Evolutionary conservation across 1,140 invertebrate species (phyloP), one percentile per base, ranked within the genome.

Genomic region (Heliconius hermathena): DNA sequence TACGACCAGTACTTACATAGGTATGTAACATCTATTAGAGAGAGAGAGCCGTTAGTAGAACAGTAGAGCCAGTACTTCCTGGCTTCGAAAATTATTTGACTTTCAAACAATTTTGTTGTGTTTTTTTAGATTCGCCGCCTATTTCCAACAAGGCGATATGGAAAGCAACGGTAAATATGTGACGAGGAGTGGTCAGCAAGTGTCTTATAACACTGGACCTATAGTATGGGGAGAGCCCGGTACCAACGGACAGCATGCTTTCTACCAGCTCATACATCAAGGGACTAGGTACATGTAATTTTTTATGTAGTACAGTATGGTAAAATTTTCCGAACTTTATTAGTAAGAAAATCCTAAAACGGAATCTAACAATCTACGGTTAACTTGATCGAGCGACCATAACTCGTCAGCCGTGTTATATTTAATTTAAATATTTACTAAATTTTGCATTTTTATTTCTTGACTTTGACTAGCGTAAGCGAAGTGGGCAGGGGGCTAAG

Each of bases 61-160:
- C 13, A 46, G 41, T 16, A 46, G 13, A 4, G 4, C 13, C 13
- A 46, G 41, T 33, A 3, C 41, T 13, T 4, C 13, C 41, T 13
- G 9, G 2, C 9, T 41, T 41, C 11, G 11, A 46, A 46, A 46
- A 46, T 4, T 20, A 52, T 52, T 20, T 52, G 41, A 54, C 52
- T 57, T 9, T 57, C 2, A 57, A 3, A 57, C 8, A 57, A 22
- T n/a, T 22, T 57, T 57, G 6, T 36, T 36, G 33, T 36, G 33
- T 57, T 22, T 57, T 20, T 9, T 22, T 73, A 94, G 99, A 88
- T 99, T 99, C 95, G 98, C 99, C 57, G 99, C 99, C 16, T 99
- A 99, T 94, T 99, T 99, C 95, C 99, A 99, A 95, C 99, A 99
- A 96, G 99, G 99, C 16, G 99, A 99, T 92, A 99, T 99, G 99